Percentiles rank a stretch among this genome's conserved stretches.
Evolutionary conservation across 2,113 vertebrate genomes (phyloP).

Genomic region (Nansenia antarctica): DNA sequence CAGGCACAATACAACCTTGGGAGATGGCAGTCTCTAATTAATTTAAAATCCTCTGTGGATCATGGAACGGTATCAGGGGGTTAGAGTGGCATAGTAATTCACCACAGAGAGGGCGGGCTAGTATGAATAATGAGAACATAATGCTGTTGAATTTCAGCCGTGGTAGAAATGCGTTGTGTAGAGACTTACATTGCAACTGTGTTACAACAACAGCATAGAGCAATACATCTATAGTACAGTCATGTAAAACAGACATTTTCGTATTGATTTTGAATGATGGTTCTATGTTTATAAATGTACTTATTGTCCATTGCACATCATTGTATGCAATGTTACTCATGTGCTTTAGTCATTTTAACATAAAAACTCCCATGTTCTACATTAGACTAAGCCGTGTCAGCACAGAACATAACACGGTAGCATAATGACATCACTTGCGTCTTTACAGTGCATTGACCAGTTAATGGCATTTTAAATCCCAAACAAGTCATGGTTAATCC

Average conservation of each 20-base stretch:
- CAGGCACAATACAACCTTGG: constrained; percentile 67
- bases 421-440: neutral
- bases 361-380: neutral
- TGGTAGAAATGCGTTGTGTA: neutral
- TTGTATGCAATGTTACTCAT: too few relatives aligned
- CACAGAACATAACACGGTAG: neutral
- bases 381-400: neutral
- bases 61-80: constrained; percentile 70
- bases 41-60: constrained; percentile 86
- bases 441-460: neutral
- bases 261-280: neutral
- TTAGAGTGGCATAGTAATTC: constrained; percentile 38
- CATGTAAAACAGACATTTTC: neutral
- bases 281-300: neutral
- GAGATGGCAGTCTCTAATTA: constrained; percentile 81
- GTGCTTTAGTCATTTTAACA: too few relatives aligned
- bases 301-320: neutral
- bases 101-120: neutral
- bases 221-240: neutral
- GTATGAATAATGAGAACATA: constrained; percentile 45
- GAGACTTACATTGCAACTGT: constrained; percentile 30
- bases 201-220: constrained; percentile 26
- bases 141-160: constrained; percentile 7
- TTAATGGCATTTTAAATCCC: neutral
- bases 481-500: constrained; percentile 55